Evolutionary conservation across 2,888 invertebrate species (phyloP).

Genomic region (Troglohyphantes excavatus): DNA sequence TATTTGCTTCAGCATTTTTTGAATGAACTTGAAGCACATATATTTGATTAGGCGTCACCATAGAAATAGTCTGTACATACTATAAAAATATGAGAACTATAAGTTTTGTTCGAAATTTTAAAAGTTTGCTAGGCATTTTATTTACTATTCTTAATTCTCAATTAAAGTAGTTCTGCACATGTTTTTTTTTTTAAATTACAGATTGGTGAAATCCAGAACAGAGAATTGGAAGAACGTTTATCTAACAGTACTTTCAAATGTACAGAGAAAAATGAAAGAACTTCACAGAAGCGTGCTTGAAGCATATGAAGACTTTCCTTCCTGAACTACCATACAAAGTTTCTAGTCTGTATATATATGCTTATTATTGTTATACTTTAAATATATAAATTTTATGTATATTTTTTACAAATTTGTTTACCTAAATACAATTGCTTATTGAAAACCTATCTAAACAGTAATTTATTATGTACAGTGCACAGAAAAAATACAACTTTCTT

Average conservation of each 20-base stretch:
- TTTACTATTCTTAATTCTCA: too few species aligned
- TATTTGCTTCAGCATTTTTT: too few species aligned
- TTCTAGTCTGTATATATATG: not conserved
- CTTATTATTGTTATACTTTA: not conserved
- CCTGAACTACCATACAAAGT: not conserved
- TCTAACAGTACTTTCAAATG: conserved; percentile 37
- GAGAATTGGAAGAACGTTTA: conserved; percentile 57
- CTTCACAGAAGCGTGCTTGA: conserved; percentile 35
- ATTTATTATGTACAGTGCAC: too few species aligned
- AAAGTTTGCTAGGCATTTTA: conserved; percentile 7
- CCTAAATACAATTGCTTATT: too few species aligned
- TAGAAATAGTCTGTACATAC: not conserved
- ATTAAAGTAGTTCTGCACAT: too few species aligned
- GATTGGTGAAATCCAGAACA: conserved; percentile 37
- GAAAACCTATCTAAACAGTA: too few species aligned
- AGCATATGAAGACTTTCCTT: conserved; percentile 38
- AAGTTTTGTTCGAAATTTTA: not conserved
- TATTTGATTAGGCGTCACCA: too few species aligned
- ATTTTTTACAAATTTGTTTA: too few species aligned
- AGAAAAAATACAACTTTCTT: too few species aligned
- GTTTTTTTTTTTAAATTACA: too few species aligned
- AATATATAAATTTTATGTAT: too few species aligned
- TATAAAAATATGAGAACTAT: not conserved
- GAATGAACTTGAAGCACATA: too few species aligned
- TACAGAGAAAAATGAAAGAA: conserved; percentile 59